Conservation (phyloP, 2,113 vertebrate genomes). For the Synchiropus splendidus region DNA sequence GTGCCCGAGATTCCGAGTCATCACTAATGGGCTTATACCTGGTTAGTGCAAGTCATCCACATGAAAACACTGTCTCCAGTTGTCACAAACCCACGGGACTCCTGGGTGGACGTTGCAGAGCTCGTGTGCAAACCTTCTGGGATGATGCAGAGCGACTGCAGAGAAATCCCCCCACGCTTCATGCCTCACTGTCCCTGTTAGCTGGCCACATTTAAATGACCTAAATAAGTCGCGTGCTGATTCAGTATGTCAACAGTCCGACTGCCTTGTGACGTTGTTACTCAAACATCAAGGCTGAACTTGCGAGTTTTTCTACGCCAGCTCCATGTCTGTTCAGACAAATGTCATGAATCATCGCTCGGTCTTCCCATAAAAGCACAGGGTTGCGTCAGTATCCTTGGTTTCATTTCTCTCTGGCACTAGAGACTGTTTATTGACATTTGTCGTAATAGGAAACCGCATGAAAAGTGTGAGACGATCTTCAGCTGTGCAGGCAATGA, state of each 20-base stretch:
- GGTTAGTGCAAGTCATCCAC: background rate
- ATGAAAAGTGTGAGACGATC: background rate
- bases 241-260: slow-evolving; percentile 27
- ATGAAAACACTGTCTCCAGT: background rate
- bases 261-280: slow-evolving; percentile 5
- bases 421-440: background rate
- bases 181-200: slow-evolving; percentile 16
- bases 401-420: no score
- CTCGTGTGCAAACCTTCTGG: slow-evolving; percentile 31
- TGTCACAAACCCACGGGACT: background rate
- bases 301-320: slow-evolving; percentile 3
- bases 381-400: background rate
- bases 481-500: background rate
- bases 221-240: slow-evolving; percentile 39
- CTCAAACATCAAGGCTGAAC: background rate
- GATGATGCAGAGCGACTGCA: slow-evolving; percentile 11
- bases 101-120: slow-evolving; percentile 7
- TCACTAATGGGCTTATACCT: background rate
- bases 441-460: slow-evolving; percentile 1
- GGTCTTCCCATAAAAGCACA: no score
- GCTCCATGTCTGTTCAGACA: background rate
- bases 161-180: slow-evolving; percentile 30
- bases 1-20: background rate
- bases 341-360: no score
- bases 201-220: slow-evolving; percentile 29